Evolutionary conservation across 2,113 vertebrate species (phyloP), one percentile per base, ranked within the genome.

Genomic region (Phalacrocorax brasilianus): DNA sequence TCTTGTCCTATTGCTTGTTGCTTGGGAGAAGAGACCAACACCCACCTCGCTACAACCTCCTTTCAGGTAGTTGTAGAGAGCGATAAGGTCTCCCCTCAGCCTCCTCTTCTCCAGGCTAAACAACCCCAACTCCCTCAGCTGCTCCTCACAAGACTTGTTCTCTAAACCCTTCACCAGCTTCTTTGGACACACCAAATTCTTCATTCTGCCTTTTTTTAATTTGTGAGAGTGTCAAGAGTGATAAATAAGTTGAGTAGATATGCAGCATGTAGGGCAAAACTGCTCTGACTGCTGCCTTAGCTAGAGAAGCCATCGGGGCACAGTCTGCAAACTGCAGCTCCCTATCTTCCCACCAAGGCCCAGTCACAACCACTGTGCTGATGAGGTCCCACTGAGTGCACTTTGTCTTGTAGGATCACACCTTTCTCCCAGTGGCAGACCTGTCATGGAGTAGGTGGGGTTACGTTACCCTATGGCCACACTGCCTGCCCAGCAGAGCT

Each of bases 361-460:
- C 55, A 18, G 40, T 38, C 17, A 56, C 30, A 56, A 42, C 14
- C 49, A 30, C 53, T 9, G 14, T 30, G n/a, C 26, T 17, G 42
- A 20, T 9, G 24, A 56, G 47, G 47, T 45, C 30, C 21, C 32
- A 5, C n/a, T 35, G 33, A 38, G 21, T 15, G 45, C 24, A 32
- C 17, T 53, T 18, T 24, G 8, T 22, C 28, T 44, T 32, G 67
- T 3, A 5, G 47, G 35, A 52, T 44, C 19, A 21, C 45, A 8
- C 4, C 12, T 40, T 11, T 61, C 33, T 68, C 61, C 23, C 44
- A 21, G 28, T 5, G 5, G 20, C 23, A 78, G 33, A 32, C 9
- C 47, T 44, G 19, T 32, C 1, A 0, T 15, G 32, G 50, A 35
- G 21, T 45, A 19, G 22, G 32, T 1, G 3, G 7, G 11, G 9